Evolutionary conservation across 2,113 vertebrate genomes (phyloP), one percentile per base, ranked within the genome.

Genomic region (Arvicanthis niloticus): DNA sequence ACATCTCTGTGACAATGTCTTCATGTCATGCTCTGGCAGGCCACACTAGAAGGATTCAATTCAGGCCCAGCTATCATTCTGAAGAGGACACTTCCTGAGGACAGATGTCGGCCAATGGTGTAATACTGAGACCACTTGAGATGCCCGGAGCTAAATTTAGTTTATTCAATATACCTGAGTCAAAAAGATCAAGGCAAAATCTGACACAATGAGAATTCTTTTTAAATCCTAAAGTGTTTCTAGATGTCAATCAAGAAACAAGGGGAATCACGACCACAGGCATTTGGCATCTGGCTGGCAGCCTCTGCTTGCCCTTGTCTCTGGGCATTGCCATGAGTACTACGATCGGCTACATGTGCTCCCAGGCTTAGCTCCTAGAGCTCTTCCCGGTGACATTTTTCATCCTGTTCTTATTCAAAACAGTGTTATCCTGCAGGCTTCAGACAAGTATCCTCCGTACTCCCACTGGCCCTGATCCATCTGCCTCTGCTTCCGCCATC

Each of bases 191-290:
- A 67, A 48, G 42, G 42, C 37, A 89, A 56, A 88, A 93, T 70
- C 12, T 85, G 67, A 24, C 51, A 92, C 60, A 87, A 76, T 26
- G 34, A 19, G 48, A 81, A 90, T 21, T 90, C 60, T 67, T 76
- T 51, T 5, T 12, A 77, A 68, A 77, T 86, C 22, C 48, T n/a
- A 53, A 90, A 70, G 37, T 70, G 17, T 53, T 88, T 60, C 56
- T 87, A 87, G 45, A 58, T 51, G 51, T 60, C 65, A 94, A 76
- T 65, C 60, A 87, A 42, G 70, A 31, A 42, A 80, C 68, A 91
- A 93, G 70, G 92, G 56, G 92, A 42, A 58, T 37, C 42, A 95
- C 77, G 26, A 48, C 29, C 73, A 84, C 73, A 65, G 15, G 88
- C 5, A 82, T 3, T 16, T 89, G 77, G 40, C 67, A 72, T 70